phyloP scores from a whole-genome alignment of 2,888 invertebrate genomes.

The Sericinus montela region DNA sequence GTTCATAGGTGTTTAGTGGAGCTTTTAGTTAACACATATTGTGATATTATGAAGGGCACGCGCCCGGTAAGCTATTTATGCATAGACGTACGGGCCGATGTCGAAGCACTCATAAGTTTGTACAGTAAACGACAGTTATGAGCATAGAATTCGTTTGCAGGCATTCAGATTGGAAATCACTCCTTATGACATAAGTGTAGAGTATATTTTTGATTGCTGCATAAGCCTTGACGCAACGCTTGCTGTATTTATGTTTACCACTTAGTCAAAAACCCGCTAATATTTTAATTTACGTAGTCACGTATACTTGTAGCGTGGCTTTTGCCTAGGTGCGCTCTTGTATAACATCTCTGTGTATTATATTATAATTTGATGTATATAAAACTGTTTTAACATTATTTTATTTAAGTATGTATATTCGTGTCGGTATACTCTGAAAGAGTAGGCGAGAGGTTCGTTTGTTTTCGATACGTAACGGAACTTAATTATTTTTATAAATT shows the following conservation, averaged over 20 bases:
- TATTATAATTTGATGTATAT: slow-evolving; percentile 73
- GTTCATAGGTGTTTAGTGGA: slow-evolving; percentile 55
- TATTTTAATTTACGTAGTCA: background rate
- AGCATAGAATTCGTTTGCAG: background rate
- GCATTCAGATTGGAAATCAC: background rate
- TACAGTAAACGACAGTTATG: background rate
- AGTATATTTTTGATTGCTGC: background rate
- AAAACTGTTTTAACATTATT: slow-evolving; percentile 42
- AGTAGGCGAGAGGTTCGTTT: slow-evolving; percentile 40
- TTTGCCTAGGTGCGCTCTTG: slow-evolving; percentile 14
- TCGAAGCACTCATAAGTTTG: slow-evolving; percentile 12
- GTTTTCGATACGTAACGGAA: slow-evolving; percentile 19
- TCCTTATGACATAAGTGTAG: background rate
- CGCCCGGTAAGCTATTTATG: slow-evolving; percentile 63
- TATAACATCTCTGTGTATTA: slow-evolving; percentile 46
- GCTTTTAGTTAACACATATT: slow-evolving; percentile 69
- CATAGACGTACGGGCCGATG: slow-evolving; percentile 30
- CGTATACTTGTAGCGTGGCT: slow-evolving; percentile 8
- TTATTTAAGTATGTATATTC: slow-evolving; percentile 66
- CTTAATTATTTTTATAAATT: slow-evolving; percentile 36
- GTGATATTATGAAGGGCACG: slow-evolving; percentile 71
- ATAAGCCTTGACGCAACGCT: background rate
- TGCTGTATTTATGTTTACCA: background rate
- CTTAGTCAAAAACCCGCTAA: background rate
- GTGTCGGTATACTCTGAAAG: slow-evolving; percentile 50